Percentiles rank a stretch among this genome's conserved stretches.
Conservation (phyloP, 64 coral and sea anemone genomes). For the Porites lutea region DNA sequence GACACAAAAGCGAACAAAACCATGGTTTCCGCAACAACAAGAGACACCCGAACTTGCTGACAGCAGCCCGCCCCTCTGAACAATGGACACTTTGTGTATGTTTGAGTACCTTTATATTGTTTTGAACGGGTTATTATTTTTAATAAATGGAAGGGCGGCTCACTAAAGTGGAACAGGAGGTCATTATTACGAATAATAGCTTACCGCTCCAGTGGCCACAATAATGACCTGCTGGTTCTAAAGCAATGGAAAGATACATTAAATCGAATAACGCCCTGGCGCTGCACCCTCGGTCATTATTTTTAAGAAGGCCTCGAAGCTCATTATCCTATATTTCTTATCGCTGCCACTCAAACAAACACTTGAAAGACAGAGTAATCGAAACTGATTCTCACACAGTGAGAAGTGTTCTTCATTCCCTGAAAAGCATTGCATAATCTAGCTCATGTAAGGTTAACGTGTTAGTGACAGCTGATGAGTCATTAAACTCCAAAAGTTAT, state of each 20-base stretch:
- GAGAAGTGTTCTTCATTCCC: background rate
- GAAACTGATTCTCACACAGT: slow-evolving; percentile 1
- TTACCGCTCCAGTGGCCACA: too few relatives aligned
- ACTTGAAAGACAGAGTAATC: background rate
- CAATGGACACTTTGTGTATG: background rate
- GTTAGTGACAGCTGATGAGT: background rate
- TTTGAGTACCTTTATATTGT: background rate
- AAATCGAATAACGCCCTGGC: too few relatives aligned
- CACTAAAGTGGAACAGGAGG: too few relatives aligned
- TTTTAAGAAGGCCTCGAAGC: background rate
- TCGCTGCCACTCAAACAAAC: background rate
- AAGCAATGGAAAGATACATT: too few relatives aligned
- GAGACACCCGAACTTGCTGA: background rate
- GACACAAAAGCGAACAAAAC: background rate
- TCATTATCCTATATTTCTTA: background rate
- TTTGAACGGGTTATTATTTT: background rate
- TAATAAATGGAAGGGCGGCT: too few relatives aligned
- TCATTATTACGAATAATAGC: too few relatives aligned
- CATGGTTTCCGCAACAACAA: background rate
- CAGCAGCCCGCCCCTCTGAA: background rate
- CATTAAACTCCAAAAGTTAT: background rate
- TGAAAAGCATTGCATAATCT: background rate
- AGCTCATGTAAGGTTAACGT: background rate
- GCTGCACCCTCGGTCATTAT: too few relatives aligned
- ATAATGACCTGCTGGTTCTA: too few relatives aligned